Evolutionary conservation across 2,113 vertebrate species (phyloP), one percentile per base, ranked within the genome.

Genomic region (Cyphomyrus plagiostoma): DNA sequence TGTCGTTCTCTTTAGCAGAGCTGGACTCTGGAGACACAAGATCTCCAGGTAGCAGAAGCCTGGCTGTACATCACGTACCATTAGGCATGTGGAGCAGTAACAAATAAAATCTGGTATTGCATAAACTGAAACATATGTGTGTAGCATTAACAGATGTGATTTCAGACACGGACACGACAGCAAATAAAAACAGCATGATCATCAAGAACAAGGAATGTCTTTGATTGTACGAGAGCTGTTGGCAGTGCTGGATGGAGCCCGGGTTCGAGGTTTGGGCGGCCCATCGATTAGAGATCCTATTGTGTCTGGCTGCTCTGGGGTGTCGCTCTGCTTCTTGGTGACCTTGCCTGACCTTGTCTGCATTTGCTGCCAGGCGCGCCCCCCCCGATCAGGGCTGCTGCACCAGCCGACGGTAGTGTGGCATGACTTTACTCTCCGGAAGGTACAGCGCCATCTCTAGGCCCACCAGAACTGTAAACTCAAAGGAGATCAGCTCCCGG

Each of bases 381-480:
- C 2, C 23, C 58, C 48, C 90, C 88, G 42, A 89, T 94, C 95
- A 97, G 77, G 95, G 95, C 93, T 97, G 96, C 94, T 98, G 97
- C 0, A 97, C 96, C 94, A 99, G 96, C 48, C 97, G 96, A 39
- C 97, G 94, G 94, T 98, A 99, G 85, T 99, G 98, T 87, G 98
- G 98, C 96, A 99, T 96, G 91, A 99, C 97, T 93, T 99, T 97
- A 92, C 95, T 97, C 90, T 99, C 98, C 0, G 98, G 98, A 30
- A 99, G 97, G 89, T 99, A 99, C 86, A 99, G 97, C 15, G 98
- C 98, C 92, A 99, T 98, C 94, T 99, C 97, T 95, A 99, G 94
- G 93, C 98, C 98, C 6, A 99, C 98, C 7, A 99, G 97, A 90
- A 98, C 97, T 0, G 98, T 98, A 95, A 99, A 98, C 93, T 99